phyloP scores from a whole-genome alignment of 1,140 invertebrate species.

The Caerostris darwini region DNA sequence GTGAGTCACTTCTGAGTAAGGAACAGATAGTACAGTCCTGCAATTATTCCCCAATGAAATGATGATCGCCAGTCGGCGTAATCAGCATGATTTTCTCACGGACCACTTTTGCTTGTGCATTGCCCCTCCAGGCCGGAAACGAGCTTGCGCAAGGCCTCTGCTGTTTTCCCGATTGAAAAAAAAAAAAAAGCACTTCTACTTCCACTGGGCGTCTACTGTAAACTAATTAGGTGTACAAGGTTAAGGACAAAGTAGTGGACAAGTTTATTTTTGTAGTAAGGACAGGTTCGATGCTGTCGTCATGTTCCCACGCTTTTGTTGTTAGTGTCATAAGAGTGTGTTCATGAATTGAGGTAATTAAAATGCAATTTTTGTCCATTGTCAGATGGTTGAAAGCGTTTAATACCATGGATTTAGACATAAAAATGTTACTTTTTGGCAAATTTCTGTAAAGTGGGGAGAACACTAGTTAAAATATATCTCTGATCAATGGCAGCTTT shows the following conservation, averaged over 20 bases:
- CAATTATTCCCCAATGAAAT: neutral
- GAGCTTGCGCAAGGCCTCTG: neutral
- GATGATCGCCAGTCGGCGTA: neutral
- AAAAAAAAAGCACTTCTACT: neutral
- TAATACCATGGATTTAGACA: no score
- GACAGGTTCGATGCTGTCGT: no score
- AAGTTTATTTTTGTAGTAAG: neutral
- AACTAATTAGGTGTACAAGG: neutral
- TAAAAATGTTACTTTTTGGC: no score
- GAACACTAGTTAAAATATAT: no score
- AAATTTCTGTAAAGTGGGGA: no score
- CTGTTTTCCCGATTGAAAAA: neutral
- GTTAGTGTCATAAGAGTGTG: no score
- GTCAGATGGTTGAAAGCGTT: no score
- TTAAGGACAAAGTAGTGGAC: neutral
- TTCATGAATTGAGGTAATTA: no score
- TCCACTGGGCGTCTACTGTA: neutral
- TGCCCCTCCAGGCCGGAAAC: neutral
- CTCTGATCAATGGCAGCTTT: no score
- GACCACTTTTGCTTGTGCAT: neutral
- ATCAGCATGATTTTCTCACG: constrained; percentile 8
- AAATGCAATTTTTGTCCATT: no score
- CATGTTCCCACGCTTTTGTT: no score
- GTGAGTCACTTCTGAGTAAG: constrained; percentile 23
- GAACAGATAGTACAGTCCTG: neutral